Percentiles rank a stretch among this genome's conserved stretches.
Evolutionary conservation across 2,888 invertebrate genomes (phyloP).

Genomic region (Pocota personata): DNA sequence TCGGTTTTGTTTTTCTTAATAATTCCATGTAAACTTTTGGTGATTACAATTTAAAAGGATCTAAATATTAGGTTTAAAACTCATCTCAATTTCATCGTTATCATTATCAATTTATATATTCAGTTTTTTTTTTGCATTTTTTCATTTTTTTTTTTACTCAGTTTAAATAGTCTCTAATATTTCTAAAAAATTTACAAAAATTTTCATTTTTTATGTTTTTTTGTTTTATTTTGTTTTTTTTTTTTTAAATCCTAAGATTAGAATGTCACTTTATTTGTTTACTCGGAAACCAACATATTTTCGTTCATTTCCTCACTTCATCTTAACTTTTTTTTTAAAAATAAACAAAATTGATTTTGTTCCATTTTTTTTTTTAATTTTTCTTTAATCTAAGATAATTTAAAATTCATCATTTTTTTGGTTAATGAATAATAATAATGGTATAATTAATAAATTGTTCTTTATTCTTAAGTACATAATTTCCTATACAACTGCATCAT

Average conservation of each 20-base stretch:
- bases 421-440: slow-evolving; percentile 69
- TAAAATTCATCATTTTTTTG: slow-evolving; percentile 58
- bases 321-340: slow-evolving; percentile 35
- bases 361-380: slow-evolving; percentile 59
- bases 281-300: slow-evolving; percentile 63
- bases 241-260: slow-evolving; percentile 68
- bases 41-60: slow-evolving; percentile 72
- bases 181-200: slow-evolving; percentile 75
- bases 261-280: slow-evolving; percentile 61
- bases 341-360: slow-evolving; percentile 63
- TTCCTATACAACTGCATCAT: slow-evolving; percentile 81
- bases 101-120: slow-evolving; percentile 71
- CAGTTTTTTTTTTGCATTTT: slow-evolving; percentile 70
- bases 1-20: slow-evolving; percentile 67
- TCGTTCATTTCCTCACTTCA: slow-evolving; percentile 53
- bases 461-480: slow-evolving; percentile 74
- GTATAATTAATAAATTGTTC: slow-evolving; percentile 71
- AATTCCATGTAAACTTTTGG: slow-evolving; percentile 69
- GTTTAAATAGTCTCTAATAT: slow-evolving; percentile 75
- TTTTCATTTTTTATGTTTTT: slow-evolving; percentile 60
- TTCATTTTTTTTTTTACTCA: slow-evolving; percentile 68
- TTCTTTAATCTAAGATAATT: slow-evolving; percentile 61
- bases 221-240: slow-evolving; percentile 73
- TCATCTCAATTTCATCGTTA: slow-evolving; percentile 62
- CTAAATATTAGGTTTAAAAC: slow-evolving; percentile 70